phyloP scores from a whole-genome alignment of 2,888 invertebrate genomes.

The Apamea sordens region DNA sequence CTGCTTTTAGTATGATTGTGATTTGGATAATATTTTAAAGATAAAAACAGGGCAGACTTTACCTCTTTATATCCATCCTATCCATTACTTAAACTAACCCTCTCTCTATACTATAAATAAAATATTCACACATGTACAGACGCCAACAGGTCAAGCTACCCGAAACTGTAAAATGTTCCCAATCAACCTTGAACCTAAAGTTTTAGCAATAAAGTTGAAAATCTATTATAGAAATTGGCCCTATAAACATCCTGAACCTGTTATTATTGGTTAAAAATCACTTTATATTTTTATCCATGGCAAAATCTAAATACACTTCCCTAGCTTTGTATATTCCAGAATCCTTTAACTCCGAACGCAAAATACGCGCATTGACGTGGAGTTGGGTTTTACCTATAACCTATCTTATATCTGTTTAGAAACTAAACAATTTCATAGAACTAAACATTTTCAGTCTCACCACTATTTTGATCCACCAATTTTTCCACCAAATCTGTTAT shows the following conservation, averaged over 20 bases:
- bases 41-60: not conserved
- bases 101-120: not conserved
- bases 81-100: not conserved
- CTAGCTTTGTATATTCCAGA: not conserved
- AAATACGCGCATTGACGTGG: not conserved
- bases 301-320: not conserved
- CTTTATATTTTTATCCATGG: not conserved
- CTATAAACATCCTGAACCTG: no score
- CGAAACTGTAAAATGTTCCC: no score
- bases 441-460: no score
- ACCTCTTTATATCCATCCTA: not conserved
- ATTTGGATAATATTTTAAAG: not conserved
- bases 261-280: not conserved
- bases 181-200: no score
- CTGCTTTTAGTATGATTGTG: not conserved
- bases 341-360: not conserved
- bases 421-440: not conserved
- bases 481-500: conserved; percentile 32
- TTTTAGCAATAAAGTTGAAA: no score
- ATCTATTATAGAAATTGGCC: no score
- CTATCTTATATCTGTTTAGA: not conserved
- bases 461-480: not conserved
- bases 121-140: no score
- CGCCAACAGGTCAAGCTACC: no score
- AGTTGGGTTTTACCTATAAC: not conserved